A percentile compares a stretch with the other conserved stretches of the same genome.
phyloP scores from a whole-genome alignment of 2,888 invertebrate species.

The Cynaeus angustus region DNA sequence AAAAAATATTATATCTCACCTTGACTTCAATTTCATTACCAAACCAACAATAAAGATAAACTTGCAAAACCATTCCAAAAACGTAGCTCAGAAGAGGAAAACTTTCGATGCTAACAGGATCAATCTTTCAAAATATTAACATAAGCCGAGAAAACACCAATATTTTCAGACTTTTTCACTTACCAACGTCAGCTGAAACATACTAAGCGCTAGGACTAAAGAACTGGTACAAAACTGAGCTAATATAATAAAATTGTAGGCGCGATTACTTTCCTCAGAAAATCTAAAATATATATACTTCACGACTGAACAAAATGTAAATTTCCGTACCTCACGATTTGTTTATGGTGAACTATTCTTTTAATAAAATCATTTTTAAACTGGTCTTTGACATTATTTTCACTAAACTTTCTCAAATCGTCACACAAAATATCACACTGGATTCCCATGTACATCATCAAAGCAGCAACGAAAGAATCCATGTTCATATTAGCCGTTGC shows the following conservation, averaged over 20 bases:
- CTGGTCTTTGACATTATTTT: background rate
- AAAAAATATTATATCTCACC: too few species aligned
- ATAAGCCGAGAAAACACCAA: too few species aligned
- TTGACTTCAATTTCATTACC: conserved; percentile 16
- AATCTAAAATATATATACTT: conserved; percentile 3
- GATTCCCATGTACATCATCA: conserved; percentile 17
- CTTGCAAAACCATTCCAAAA: conserved; percentile 30
- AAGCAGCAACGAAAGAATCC: conserved; percentile 44
- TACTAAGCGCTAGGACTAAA: conserved; percentile 34
- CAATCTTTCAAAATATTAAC: conserved; percentile 38
- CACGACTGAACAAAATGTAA: background rate
- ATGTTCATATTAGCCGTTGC: conserved; percentile 43
- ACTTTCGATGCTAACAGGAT: conserved; percentile 38
- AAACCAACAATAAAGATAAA: conserved; percentile 30
- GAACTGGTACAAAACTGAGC: conserved; percentile 42
- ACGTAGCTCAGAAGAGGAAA: conserved; percentile 38
- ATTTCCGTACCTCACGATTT: conserved; percentile 5
- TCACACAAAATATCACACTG: conserved; percentile 33
- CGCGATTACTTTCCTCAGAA: conserved; percentile 14
- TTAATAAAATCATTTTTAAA: conserved; percentile 20
- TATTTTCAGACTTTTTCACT: conserved; percentile 17
- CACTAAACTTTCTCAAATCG: conserved; percentile 5
- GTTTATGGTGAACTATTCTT: conserved; percentile 14
- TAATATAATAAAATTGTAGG: conserved; percentile 43
- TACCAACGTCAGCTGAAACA: conserved; percentile 48